These are phyloP conservation scores for Rhinoraja longicauda DNA, from an alignment of 2,797 vertebrate species.

Conservation along the genomic window DNA sequence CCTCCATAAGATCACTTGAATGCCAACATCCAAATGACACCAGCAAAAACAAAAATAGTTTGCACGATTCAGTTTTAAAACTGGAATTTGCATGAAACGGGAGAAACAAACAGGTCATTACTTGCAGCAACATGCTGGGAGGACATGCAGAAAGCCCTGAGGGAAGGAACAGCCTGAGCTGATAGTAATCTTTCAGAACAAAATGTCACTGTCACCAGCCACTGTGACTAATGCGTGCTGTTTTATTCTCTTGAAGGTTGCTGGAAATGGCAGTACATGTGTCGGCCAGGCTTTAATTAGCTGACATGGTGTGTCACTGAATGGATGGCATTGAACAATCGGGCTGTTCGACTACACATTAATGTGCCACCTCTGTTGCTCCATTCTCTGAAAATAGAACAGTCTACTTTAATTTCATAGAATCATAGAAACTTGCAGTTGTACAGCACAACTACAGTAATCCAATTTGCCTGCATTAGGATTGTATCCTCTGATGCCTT, in stretches of 20 bases:
- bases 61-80: background rate
- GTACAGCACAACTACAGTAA: too few species aligned
- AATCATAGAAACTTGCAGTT: too few species aligned
- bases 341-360: background rate
- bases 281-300: background rate
- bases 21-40: too few species aligned
- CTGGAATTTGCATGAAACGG: background rate
- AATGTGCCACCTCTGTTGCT: background rate
- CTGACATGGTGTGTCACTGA: background rate
- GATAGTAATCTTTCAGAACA: background rate
- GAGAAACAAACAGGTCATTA: background rate
- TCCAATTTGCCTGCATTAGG: too few species aligned
- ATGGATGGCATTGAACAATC: background rate
- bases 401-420: background rate
- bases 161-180: background rate
- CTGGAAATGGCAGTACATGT: background rate
- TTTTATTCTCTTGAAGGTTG: background rate
- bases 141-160: background rate
- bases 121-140: background rate
- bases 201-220: background rate
- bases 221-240: background rate
- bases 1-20: too few species aligned
- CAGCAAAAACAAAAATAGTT: too few species aligned
- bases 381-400: background rate
- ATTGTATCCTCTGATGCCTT: too few species aligned